Percentiles rank a stretch among this genome's conserved stretches.
Conservation (phyloP, 2,888 invertebrate genomes). For the Drosophila borborema region DNA sequence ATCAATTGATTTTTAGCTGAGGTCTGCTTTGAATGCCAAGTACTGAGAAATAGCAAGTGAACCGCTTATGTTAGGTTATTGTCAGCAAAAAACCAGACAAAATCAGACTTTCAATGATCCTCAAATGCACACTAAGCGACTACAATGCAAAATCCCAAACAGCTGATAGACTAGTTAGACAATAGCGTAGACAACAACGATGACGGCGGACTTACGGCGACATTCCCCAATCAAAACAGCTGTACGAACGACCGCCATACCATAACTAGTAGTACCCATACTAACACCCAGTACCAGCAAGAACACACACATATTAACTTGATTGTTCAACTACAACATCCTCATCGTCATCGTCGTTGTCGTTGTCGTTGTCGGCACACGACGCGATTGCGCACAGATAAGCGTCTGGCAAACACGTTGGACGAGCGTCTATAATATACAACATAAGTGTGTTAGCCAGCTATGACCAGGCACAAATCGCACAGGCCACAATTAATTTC, state of each 20-base stretch:
- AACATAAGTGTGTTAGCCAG: background rate
- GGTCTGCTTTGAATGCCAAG: slow-evolving; percentile 4
- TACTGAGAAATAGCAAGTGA: slow-evolving; percentile 3
- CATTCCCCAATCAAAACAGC: slow-evolving; percentile 27
- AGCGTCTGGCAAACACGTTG: slow-evolving; percentile 36
- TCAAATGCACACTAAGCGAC: slow-evolving; percentile 10
- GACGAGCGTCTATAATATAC: slow-evolving; percentile 11
- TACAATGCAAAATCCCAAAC: slow-evolving; percentile 7
- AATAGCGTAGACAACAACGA: slow-evolving; percentile 12
- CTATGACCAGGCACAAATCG: slow-evolving; percentile 6
- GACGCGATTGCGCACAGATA: slow-evolving; percentile 38
- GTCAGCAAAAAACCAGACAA: slow-evolving; percentile 28
- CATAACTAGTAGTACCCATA: slow-evolving; percentile 4
- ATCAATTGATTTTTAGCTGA: slow-evolving; percentile 12
- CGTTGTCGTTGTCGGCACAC: slow-evolving; percentile 17
- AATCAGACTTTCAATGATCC: slow-evolving; percentile 19
- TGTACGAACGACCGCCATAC: background rate
- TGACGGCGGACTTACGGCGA: background rate
- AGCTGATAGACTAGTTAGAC: slow-evolving; percentile 32
- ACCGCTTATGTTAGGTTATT: slow-evolving; percentile 24
- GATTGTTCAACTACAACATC: background rate
- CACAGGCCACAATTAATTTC: slow-evolving; percentile 14
- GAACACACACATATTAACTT: background rate
- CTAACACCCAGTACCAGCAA: background rate
- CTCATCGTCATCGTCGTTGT: slow-evolving; percentile 1